phyloP scores from a whole-genome alignment of 1,140 invertebrate species.

The Aphis craccivora region DNA sequence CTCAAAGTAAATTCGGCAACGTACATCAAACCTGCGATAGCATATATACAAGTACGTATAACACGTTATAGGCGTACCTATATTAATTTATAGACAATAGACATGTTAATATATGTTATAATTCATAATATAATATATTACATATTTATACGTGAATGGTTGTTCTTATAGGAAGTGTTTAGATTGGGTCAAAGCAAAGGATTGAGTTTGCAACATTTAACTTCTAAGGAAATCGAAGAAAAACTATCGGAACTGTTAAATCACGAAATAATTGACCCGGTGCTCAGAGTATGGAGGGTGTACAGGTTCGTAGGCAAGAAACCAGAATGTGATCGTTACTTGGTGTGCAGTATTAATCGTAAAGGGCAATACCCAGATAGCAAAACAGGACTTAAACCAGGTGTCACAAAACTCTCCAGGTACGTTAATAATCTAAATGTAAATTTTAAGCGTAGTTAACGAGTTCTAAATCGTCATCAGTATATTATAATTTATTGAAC shows the following conservation, averaged over 20 bases:
- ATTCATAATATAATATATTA: too few species aligned
- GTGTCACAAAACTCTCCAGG: slow-evolving; percentile 73
- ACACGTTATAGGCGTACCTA: not conserved
- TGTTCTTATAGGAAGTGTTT: slow-evolving; percentile 69
- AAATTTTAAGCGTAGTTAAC: not conserved
- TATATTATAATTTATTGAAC: not conserved
- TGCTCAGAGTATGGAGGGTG: slow-evolving; percentile 73
- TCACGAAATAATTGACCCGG: slow-evolving; percentile 78
- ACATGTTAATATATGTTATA: too few species aligned
- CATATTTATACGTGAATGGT: not conserved
- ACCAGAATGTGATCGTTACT: slow-evolving; percentile 77
- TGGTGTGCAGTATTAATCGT: slow-evolving; percentile 78
- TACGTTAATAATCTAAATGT: slow-evolving; percentile 40
- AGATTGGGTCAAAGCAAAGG: slow-evolving; percentile 74
- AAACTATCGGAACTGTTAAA: slow-evolving; percentile 80
- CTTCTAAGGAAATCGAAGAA: slow-evolving; percentile 73
- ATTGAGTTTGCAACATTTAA: slow-evolving; percentile 66
- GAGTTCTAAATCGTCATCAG: not conserved
- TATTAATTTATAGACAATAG: not conserved
- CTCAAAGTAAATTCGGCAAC: slow-evolving; percentile 75
- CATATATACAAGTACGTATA: slow-evolving; percentile 70
- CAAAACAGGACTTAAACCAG: slow-evolving; percentile 70
- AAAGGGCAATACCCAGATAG: slow-evolving; percentile 65
- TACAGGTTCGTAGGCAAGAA: slow-evolving; percentile 75
- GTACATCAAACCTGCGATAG: slow-evolving; percentile 77